Base-by-base conservation (phyloP, 2,113 vertebrate genomes). In the Cryptomyrus ogoouensis region DNA sequence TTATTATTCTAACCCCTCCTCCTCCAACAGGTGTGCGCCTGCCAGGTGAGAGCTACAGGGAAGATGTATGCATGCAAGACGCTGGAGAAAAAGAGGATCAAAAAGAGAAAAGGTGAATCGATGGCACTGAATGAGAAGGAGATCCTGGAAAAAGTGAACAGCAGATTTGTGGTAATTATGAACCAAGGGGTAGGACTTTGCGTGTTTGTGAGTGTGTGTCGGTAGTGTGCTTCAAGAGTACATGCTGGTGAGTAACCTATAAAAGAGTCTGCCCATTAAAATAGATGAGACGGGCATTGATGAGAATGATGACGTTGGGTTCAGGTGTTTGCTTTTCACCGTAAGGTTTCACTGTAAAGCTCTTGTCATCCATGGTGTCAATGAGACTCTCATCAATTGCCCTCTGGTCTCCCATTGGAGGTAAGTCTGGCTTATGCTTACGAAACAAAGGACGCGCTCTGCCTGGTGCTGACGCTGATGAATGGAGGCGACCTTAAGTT, bases 61-160 rank as follows among this genome's bases (percentile, higher is more conserved):
- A 99, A 99, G 92, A 99, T 99, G 98, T 99, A 99, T 0, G 98
- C 98, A 88, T 99, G 98, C 92, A 99, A 99, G 93, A 99, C 98
- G 91, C 95, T 99, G 90, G 98, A 99, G 94, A 99, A 99, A 94
- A 99, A 99, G 93, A 92, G 98, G 83, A 98, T 99, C 91, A 99
- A 99, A 95, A 99, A 99, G 94, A 95, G 98, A 91, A 99, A 98
- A 91, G 98, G 98, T 39, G 98, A 99, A 92, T 96, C 97, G 90
- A 99, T 99, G 98, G 97, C 98, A 0, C 96, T 99, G 87, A 99
- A 99, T 0, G 98, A 99, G 94, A 99, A 99, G 80, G 97, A 98
- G 93, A 99, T 99, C 92, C 95, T 99, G 95, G 98, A 99, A 96
- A 98, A 97, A 95, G 98, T 99, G 96, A 99, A 99, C 98, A 99